These are phyloP conservation scores for Allophyes oxyacanthae DNA, from an alignment of 2,888 invertebrate species.

Conservation along the genomic window DNA sequence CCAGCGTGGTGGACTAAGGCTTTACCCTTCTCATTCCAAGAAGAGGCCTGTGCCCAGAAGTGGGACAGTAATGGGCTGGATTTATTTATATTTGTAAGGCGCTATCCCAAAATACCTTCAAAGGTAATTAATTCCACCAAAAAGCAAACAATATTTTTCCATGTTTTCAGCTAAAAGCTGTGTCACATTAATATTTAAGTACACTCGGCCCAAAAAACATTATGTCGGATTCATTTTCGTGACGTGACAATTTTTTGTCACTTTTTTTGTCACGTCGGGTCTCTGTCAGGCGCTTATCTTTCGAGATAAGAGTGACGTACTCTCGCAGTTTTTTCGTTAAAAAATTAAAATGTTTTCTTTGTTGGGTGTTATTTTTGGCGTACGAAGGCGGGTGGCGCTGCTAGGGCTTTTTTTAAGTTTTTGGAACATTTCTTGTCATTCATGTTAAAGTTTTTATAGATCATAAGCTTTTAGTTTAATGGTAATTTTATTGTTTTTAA, in stretches of 20 bases:
- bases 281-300: constrained; percentile 61
- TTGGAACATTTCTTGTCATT: constrained; percentile 6
- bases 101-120: not conserved
- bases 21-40: no score
- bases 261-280: constrained; percentile 61
- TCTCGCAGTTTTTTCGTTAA: constrained; percentile 50
- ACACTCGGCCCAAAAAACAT: constrained; percentile 52
- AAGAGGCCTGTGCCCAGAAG: no score
- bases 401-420: not conserved
- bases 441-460: not conserved
- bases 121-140: constrained; percentile 25
- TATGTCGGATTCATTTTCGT: constrained; percentile 59
- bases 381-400: not conserved
- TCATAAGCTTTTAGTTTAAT: not conserved
- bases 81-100: not conserved
- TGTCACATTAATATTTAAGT: constrained; percentile 55
- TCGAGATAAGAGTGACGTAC: constrained; percentile 60
- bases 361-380: constrained; percentile 28
- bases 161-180: constrained; percentile 39
- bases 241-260: constrained; percentile 61
- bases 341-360: constrained; percentile 48
- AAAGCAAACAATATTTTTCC: constrained; percentile 14
- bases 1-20: no score
- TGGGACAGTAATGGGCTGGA: no score
- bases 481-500: no score